These are phyloP conservation scores for Chitala chitala DNA, from an alignment of 2,113 vertebrate genomes.

Conservation along the genomic window DNA sequence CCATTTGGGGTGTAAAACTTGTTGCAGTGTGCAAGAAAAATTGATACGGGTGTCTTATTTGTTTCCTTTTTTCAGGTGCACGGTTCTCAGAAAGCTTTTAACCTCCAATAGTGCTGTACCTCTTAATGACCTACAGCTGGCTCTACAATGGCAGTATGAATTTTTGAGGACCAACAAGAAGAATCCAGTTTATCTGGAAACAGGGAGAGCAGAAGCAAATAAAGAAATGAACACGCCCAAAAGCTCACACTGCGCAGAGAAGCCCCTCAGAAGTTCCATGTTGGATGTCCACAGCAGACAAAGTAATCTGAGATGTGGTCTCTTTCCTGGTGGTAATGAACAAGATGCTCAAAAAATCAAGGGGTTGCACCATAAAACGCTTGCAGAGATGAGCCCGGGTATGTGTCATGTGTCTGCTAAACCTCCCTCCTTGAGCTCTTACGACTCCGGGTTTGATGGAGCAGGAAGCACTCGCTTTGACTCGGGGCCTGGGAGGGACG, in stretches of 20 bases:
- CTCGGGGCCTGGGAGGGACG: slow-evolving; percentile 26
- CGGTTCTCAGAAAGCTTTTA: slow-evolving; percentile 56
- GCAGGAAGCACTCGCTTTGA: slow-evolving; percentile 43
- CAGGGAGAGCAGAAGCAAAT: not conserved
- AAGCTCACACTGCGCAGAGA: too few relatives aligned
- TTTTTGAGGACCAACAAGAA: slow-evolving; percentile 33
- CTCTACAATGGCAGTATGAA: slow-evolving; percentile 64
- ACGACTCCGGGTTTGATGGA: slow-evolving; percentile 61
- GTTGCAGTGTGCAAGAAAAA: not conserved
- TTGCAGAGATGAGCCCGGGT: not conserved
- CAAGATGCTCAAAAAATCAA: not conserved
- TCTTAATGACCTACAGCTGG: slow-evolving; percentile 49
- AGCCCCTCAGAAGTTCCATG: not conserved
- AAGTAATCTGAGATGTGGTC: not conserved
- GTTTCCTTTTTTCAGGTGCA: slow-evolving; percentile 48
- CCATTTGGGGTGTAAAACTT: not conserved
- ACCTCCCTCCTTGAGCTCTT: slow-evolving; percentile 50
- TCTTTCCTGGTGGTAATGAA: not conserved
- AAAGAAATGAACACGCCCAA: not conserved
- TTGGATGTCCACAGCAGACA: not conserved
- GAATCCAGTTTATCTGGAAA: not conserved
- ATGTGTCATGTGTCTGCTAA: slow-evolving; percentile 18
- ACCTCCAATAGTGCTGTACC: slow-evolving; percentile 40
- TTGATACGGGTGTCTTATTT: not conserved
- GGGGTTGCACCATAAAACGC: not conserved